These are phyloP conservation scores for Zeugodacus cucurbitae DNA, from an alignment of 1,140 invertebrate species.

Conservation along the genomic window DNA sequence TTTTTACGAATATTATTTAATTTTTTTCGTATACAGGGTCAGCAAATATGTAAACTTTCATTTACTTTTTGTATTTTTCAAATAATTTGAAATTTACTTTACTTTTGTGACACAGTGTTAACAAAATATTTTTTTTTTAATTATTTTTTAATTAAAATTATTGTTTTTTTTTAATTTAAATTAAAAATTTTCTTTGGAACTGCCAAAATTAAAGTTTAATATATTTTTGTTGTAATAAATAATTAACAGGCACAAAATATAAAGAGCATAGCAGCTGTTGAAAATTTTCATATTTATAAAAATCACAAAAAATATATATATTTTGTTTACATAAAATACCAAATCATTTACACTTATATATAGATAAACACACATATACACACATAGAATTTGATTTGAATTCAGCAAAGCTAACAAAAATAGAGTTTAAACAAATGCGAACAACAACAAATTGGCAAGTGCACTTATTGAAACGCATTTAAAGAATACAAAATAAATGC, in stretches of 20 bases:
- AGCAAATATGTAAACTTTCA: too few relatives aligned
- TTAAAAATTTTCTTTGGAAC: too few relatives aligned
- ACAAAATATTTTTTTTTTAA: too few relatives aligned
- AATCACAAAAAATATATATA: neutral
- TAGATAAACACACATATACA: neutral
- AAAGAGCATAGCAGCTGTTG: neutral
- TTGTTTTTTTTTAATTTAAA: too few relatives aligned
- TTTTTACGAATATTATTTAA: too few relatives aligned
- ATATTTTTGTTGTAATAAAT: neutral
- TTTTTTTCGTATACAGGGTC: too few relatives aligned
- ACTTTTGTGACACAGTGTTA: too few relatives aligned
- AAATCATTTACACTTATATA: neutral
- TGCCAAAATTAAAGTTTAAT: too few relatives aligned
- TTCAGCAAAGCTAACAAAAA: neutral
- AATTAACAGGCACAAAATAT: neutral
- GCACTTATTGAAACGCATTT: constrained; percentile 51
- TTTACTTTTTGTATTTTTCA: too few relatives aligned
- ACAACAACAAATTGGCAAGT: constrained; percentile 56
- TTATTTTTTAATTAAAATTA: too few relatives aligned
- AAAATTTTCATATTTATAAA: neutral
- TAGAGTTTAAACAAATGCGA: neutral
- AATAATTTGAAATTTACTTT: too few relatives aligned
- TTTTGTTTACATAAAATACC: neutral
- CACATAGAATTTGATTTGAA: neutral
- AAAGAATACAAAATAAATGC: constrained; percentile 27